Evolutionary conservation across 1,140 invertebrate species (phyloP).

Genomic region (Odontomachus brunneus): DNA sequence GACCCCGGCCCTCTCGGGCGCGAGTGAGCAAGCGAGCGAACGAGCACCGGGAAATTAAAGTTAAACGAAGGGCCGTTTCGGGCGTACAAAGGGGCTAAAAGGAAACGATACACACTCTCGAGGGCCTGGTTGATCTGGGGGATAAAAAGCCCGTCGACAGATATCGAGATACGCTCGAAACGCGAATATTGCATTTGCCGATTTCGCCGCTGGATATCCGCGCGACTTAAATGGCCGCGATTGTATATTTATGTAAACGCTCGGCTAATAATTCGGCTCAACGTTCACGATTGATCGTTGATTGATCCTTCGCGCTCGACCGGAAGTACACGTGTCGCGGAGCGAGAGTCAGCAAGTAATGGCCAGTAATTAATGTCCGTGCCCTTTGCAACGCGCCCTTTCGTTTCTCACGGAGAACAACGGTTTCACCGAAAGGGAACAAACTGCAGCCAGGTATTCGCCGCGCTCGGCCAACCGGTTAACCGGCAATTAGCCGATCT

Average conservation of each 20-base stretch:
- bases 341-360: constrained; percentile 57
- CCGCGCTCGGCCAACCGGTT: constrained; percentile 80
- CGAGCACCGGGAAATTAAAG: constrained; percentile 55
- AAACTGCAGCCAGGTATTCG: constrained; percentile 73
- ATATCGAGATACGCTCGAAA: constrained; percentile 24
- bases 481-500: constrained; percentile 85
- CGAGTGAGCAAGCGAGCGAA: background rate
- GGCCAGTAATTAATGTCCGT: constrained; percentile 59
- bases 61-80: constrained; percentile 52
- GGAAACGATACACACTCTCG: constrained; percentile 32
- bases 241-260: background rate
- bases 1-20: background rate
- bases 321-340: constrained; percentile 53
- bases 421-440: constrained; percentile 73
- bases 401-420: constrained; percentile 70
- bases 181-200: constrained; percentile 5
- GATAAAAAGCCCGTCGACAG: constrained; percentile 6
- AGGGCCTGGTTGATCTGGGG: background rate
- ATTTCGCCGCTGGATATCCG: background rate
- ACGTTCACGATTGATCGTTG: no score
- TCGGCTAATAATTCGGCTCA: no score
- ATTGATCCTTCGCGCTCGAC: constrained; percentile 18
- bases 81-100: constrained; percentile 35
- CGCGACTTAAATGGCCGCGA: background rate
- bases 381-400: constrained; percentile 48